Evolutionary conservation across 2,888 invertebrate genomes (phyloP).

Genomic region (Apotomis betuletana): DNA sequence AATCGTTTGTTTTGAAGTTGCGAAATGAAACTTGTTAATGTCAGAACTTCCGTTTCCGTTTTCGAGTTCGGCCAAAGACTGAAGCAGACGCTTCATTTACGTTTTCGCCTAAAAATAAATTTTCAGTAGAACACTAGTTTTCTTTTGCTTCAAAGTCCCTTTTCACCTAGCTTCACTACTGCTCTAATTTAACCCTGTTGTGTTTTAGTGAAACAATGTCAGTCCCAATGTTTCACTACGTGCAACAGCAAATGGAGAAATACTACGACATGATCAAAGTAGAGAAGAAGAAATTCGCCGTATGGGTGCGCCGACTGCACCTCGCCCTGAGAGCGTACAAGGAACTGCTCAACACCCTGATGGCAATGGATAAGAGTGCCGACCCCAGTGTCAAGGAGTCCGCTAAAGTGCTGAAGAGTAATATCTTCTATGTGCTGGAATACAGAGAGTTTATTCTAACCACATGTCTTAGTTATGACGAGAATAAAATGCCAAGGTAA

Average conservation of each 20-base stretch:
- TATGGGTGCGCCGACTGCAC: conserved; percentile 94
- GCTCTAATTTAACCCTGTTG: neutral
- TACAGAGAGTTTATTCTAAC: conserved; percentile 95
- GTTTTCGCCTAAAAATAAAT: too few relatives aligned
- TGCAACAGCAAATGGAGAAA: conserved; percentile 95
- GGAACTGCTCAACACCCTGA: conserved; percentile 93
- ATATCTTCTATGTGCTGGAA: conserved; percentile 96
- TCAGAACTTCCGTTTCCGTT: too few relatives aligned
- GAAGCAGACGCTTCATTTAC: too few relatives aligned
- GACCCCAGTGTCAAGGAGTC: conserved; percentile 89
- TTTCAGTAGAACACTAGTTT: too few relatives aligned
- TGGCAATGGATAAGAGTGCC: conserved; percentile 90
- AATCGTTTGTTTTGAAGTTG: too few relatives aligned
- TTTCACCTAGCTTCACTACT: too few relatives aligned
- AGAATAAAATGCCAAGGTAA: conserved; percentile 93
- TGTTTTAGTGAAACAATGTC: conserved; percentile 94
- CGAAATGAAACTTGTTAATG: too few relatives aligned
- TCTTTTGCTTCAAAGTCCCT: too few relatives aligned
- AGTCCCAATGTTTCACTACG: conserved; percentile 95
- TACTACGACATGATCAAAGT: conserved; percentile 92
- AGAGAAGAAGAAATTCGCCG: conserved; percentile 92
- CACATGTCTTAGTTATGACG: conserved; percentile 92
- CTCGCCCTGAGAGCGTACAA: conserved; percentile 90
- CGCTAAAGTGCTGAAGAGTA: conserved; percentile 93
- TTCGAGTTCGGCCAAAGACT: too few relatives aligned